Evolutionary conservation across 2,888 invertebrate genomes (phyloP).

Genomic region (Blomia tropicalis): DNA sequence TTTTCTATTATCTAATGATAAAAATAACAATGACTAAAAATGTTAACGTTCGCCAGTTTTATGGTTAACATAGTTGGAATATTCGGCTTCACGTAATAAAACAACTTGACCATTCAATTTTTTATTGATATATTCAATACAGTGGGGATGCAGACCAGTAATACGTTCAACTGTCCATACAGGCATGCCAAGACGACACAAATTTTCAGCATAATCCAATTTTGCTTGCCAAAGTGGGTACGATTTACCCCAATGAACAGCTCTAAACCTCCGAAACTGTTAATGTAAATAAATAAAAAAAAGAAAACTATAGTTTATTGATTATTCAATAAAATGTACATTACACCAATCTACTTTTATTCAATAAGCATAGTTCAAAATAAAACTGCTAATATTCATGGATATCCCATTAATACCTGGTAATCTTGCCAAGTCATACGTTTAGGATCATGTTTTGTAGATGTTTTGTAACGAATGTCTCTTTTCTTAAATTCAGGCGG

Average conservation of each 20-base stretch:
- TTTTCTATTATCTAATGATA: background rate
- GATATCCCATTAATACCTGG: slow-evolving; percentile 5
- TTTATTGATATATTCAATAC: slow-evolving; percentile 9
- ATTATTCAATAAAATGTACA: background rate
- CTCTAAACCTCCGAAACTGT: slow-evolving; percentile 8
- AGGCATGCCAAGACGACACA: slow-evolving; percentile 16
- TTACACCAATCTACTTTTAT: background rate
- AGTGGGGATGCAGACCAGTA: slow-evolving; percentile 16
- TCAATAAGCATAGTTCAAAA: no score
- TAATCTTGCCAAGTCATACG: slow-evolving; percentile 17
- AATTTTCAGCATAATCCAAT: slow-evolving; percentile 19
- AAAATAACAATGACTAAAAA: background rate
- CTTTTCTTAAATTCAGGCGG: slow-evolving; percentile 17
- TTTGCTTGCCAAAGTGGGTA: slow-evolving; percentile 19
- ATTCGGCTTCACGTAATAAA: slow-evolving; percentile 6
- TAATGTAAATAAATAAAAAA: background rate
- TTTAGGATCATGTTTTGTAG: slow-evolving; percentile 11
- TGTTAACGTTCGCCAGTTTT: slow-evolving; percentile 5
- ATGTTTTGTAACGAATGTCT: slow-evolving; percentile 4
- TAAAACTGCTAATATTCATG: no score
- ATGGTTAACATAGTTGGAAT: slow-evolving; percentile 14
- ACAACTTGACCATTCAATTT: slow-evolving; percentile 14
- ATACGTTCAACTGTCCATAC: background rate
- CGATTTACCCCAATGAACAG: background rate
- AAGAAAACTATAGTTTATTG: background rate